These are phyloP conservation scores for Acrobeloides nanus DNA, from an alignment of 2,888 invertebrate species.

Conservation along the genomic window DNA sequence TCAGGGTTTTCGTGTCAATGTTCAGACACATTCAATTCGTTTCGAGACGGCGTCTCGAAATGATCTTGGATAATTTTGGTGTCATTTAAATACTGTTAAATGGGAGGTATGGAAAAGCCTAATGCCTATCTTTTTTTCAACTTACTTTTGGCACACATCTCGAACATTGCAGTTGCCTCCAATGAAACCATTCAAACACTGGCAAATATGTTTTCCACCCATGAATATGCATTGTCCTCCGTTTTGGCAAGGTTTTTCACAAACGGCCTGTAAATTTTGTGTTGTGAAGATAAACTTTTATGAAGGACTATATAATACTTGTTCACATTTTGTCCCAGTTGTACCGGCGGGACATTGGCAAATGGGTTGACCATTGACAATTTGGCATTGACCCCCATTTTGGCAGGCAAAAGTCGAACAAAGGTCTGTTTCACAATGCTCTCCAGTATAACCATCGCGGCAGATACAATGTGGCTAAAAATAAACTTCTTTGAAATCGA, in stretches of 20 bases:
- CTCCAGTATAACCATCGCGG: slow-evolving; percentile 36
- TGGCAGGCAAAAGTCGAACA: slow-evolving; percentile 37
- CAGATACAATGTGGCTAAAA: slow-evolving; percentile 42
- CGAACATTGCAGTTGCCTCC: slow-evolving; percentile 48
- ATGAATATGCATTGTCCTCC: slow-evolving; percentile 16
- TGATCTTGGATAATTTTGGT: too few species aligned
- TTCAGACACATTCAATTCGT: too few species aligned
- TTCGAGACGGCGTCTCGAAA: too few species aligned
- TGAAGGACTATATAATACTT: slow-evolving; percentile 16
- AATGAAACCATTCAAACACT: slow-evolving; percentile 43
- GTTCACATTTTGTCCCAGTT: slow-evolving; percentile 18
- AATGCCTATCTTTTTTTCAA: neutral
- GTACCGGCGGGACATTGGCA: slow-evolving; percentile 36
- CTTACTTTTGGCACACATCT: slow-evolving; percentile 44
- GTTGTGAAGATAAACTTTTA: slow-evolving; percentile 12
- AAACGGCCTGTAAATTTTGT: slow-evolving; percentile 12
- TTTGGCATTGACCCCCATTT: slow-evolving; percentile 28
- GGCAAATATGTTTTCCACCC: slow-evolving; percentile 17
- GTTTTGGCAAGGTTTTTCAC: slow-evolving; percentile 20
- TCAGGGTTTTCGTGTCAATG: too few species aligned
- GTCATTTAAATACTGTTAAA: too few species aligned
- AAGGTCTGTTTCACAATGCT: slow-evolving; percentile 37
- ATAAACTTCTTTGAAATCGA: too few species aligned
- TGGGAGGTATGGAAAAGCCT: neutral
- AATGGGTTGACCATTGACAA: slow-evolving; percentile 26